Base-by-base conservation (phyloP, 2,113 vertebrate species). In the Aphyosemion australe region DNA sequence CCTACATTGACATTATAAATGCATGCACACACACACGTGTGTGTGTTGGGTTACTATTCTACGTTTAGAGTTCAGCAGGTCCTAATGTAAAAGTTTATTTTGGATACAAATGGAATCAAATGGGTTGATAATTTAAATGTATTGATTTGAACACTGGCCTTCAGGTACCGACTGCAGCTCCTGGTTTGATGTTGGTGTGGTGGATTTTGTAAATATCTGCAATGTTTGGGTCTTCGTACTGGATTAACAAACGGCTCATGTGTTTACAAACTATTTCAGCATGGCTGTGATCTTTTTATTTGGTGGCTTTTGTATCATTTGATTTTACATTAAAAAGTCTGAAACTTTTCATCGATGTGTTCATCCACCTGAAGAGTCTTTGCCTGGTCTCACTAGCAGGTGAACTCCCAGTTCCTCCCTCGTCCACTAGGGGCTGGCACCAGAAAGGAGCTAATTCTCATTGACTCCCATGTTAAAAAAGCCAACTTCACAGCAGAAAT, bases 221-320 rank as follows among this genome's bases (percentile, higher is more conserved):
- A 84, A 91, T 91, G 92, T 94, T 94, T 95, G 93, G 89, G 93
- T 93, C 93, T 92, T 93, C 90, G 85, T 93, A 88, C 92, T 89
- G 88, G 92, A 94, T 94, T 90, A 74, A 85, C 85, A 55, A 76
- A 81, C 65, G 83, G 79, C 84, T 89, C 76, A 85, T 88, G 88
- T 92, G 92, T 91, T 89, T 86, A 83, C 84, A 88, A 88, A 91
- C 65, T 76, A 79, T 91, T 95, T 46, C 90, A 93, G 95, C 96
- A 98, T 98, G 96, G 95, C 95, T 95, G 94, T 98, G 93, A 94
- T 94, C 83, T 79, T 94, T 94, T 93, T 6, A 94, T 93, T 94
- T 94, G 92, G 93, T 95, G 94, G 94, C 93, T 94, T 82, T 86
- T 95, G 94, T 94, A 94, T 94, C 93, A 95, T 94, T 91, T 93